phyloP scores from a whole-genome alignment of 2,797 vertebrate genomes.

The Myotis myotis region DNA sequence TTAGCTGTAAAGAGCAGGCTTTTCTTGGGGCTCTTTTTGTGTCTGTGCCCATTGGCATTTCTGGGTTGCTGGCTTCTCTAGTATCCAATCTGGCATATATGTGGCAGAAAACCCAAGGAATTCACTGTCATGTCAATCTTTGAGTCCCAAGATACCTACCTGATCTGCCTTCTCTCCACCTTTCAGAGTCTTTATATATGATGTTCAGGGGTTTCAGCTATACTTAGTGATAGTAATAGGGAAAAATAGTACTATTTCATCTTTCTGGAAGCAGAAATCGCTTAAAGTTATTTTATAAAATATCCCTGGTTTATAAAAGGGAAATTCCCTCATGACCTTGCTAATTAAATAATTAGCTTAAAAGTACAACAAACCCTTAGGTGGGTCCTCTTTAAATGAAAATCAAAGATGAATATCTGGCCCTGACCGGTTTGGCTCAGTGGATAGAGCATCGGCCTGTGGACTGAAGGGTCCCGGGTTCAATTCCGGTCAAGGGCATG shows the following conservation, averaged over 20 bases:
- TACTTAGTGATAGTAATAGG: background rate
- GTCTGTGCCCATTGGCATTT: background rate
- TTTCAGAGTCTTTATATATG: background rate
- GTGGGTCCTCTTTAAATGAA: background rate
- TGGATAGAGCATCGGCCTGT: no score
- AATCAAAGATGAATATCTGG: background rate
- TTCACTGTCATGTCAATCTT: background rate
- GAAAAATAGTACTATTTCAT: background rate
- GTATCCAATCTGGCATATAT: background rate
- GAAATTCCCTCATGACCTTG: background rate
- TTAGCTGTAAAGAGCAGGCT: background rate
- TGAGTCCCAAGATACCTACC: background rate
- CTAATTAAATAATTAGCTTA: background rate
- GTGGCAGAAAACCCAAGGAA: background rate
- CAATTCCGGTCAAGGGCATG: no score
- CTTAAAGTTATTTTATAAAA: slow-evolving; percentile 35
- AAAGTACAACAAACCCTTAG: background rate
- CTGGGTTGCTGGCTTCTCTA: background rate
- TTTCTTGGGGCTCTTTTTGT: background rate
- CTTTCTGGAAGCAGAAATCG: background rate
- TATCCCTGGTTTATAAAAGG: background rate
- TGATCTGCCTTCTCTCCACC: background rate
- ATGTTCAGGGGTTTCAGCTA: background rate
- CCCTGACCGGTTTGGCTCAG: no score
- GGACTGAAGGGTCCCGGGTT: no score